Conservation (phyloP, 2,888 invertebrate genomes). For the Ashinkailepas kermadecensis region DNA sequence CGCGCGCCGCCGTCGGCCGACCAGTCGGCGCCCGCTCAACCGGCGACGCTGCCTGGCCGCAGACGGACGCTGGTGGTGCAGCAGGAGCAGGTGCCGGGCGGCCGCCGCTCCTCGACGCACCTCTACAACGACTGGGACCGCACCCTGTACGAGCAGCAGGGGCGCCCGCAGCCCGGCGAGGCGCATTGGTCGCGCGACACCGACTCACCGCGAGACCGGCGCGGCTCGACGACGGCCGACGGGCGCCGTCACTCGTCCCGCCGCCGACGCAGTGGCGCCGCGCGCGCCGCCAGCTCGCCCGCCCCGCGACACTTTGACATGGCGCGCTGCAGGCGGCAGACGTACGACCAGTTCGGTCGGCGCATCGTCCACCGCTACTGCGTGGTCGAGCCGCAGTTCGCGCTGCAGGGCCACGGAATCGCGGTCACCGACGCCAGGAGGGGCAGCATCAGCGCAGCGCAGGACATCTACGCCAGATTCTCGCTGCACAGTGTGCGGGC, state of each 20-base stretch:
- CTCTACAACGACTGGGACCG: constrained; percentile 14
- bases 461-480: neutral
- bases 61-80: neutral
- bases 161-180: neutral
- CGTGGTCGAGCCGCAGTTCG: neutral
- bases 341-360: neutral
- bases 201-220: neutral
- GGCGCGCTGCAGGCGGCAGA: neutral
- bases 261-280: neutral
- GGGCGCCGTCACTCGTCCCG: neutral
- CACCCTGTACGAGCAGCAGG: neutral
- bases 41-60: neutral
- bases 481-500: neutral
- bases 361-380: neutral
- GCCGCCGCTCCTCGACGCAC: neutral
- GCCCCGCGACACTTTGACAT: neutral
- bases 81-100: neutral
- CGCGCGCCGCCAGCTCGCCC: neutral
- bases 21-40: too few species aligned
- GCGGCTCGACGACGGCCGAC: neutral
- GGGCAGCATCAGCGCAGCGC: neutral
- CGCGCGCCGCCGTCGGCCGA: too few species aligned
- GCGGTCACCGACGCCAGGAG: neutral
- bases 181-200: constrained; percentile 2
- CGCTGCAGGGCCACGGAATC: neutral